These are phyloP conservation scores for Sciurus niger DNA, from an alignment of 2,113 vertebrate genomes.

Conservation along the genomic window DNA sequence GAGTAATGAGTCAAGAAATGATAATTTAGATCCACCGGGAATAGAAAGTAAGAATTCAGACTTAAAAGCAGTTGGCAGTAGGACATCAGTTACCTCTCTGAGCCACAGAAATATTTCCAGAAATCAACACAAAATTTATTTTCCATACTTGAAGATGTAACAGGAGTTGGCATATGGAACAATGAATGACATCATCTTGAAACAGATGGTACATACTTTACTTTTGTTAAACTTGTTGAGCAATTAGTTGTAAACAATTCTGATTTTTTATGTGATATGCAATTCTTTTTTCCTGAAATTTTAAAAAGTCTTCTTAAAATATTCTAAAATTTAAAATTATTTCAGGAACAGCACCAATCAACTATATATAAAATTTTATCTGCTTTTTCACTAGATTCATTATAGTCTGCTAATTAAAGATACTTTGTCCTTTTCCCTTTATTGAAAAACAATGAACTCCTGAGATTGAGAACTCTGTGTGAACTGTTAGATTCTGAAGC, in stretches of 20 bases:
- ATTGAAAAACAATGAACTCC: not conserved
- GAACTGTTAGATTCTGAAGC: not conserved
- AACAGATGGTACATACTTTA: not conserved
- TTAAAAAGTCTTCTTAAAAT: not conserved
- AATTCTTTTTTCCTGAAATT: not conserved
- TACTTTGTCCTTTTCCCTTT: not conserved
- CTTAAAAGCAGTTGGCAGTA: not conserved
- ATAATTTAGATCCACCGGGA: not conserved
- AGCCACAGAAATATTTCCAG: not conserved
- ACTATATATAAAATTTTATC: not conserved
- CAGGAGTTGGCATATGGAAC: not conserved
- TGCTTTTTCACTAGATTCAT: not conserved
- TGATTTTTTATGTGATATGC: not conserved
- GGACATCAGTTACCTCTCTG: not conserved
- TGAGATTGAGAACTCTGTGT: not conserved
- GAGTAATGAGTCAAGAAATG: not conserved
- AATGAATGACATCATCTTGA: not conserved
- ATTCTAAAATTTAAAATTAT: not conserved
- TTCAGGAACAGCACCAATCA: not conserved
- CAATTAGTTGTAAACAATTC: not conserved
- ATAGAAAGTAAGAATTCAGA: not conserved
- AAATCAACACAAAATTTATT: not conserved
- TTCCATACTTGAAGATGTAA: not conserved
- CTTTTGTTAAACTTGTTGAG: not conserved
- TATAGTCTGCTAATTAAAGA: conserved; percentile 30